phyloP scores from a whole-genome alignment of 2,888 invertebrate genomes.

The Phlogophora meticulosa region DNA sequence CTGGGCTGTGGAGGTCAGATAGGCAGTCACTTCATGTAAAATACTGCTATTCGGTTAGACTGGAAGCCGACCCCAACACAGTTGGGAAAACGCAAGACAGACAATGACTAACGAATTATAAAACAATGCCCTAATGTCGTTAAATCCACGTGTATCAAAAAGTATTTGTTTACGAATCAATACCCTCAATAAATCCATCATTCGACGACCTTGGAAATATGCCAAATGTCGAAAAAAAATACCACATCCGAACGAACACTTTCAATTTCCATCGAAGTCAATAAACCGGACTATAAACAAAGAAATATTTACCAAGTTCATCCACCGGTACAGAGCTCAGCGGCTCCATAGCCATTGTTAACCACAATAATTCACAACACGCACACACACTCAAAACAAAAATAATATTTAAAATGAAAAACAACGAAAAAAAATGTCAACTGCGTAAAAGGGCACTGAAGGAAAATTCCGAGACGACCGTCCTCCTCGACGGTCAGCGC shows the following conservation, averaged over 20 bases:
- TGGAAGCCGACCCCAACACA: too few relatives aligned
- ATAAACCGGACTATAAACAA: slow-evolving; percentile 46
- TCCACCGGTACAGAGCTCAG: slow-evolving; percentile 63
- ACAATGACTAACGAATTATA: too few relatives aligned
- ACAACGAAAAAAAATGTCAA: slow-evolving; percentile 29
- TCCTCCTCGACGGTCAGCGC: slow-evolving; percentile 72
- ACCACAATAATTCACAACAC: slow-evolving; percentile 17
- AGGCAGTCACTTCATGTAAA: too few relatives aligned
- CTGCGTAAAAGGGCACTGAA: slow-evolving; percentile 55
- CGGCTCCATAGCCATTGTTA: slow-evolving; percentile 66
- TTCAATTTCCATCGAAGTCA: slow-evolving; percentile 50
- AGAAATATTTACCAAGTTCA: slow-evolving; percentile 61
- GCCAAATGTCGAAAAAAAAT: slow-evolving; percentile 30
- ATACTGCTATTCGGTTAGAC: too few relatives aligned
- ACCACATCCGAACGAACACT: slow-evolving; percentile 13
- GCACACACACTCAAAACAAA: slow-evolving; percentile 25
- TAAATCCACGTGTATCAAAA: slow-evolving; percentile 33
- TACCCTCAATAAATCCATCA: background rate
- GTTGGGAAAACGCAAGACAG: too few relatives aligned
- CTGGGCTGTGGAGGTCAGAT: too few relatives aligned
- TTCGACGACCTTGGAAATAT: slow-evolving; percentile 8
- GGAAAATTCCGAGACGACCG: slow-evolving; percentile 63
- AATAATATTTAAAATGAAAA: slow-evolving; percentile 15
- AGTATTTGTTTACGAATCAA: slow-evolving; percentile 8
- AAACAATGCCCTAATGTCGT: too few relatives aligned